These are phyloP conservation scores for Sphaeramia orbicularis DNA, from an alignment of 2,797 vertebrate genomes.

Conservation along the genomic window DNA sequence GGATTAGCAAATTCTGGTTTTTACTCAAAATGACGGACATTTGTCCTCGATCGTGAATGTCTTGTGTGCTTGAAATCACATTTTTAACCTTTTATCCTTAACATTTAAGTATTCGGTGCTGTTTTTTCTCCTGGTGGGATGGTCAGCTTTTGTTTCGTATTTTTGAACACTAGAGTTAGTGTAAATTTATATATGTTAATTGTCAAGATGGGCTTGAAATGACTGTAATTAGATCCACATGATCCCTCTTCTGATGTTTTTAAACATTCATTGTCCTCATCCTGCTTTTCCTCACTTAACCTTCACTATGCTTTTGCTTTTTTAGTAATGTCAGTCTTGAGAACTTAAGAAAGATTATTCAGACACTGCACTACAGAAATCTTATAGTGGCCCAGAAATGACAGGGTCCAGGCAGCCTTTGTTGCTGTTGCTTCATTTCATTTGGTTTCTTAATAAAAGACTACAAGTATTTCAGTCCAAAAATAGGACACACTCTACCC, in stretches of 20 bases:
- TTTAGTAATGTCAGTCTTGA: conserved; percentile 10
- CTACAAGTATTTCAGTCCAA: conserved; percentile 58
- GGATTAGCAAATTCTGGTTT: too few species aligned
- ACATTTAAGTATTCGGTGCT: too few species aligned
- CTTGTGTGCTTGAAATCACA: too few species aligned
- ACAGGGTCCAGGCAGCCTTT: conserved; percentile 64
- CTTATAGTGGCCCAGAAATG: conserved; percentile 64
- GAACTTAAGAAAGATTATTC: conserved; percentile 35
- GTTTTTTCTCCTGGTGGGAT: too few species aligned
- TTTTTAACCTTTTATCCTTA: too few species aligned
- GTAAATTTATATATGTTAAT: not conserved
- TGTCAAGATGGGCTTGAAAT: conserved; percentile 4
- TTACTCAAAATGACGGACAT: too few species aligned
- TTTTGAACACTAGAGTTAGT: too few species aligned
- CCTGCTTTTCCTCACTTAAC: not conserved
- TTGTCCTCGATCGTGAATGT: too few species aligned
- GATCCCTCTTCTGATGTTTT: not conserved
- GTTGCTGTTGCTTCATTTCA: conserved; percentile 71
- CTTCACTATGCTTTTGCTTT: not conserved
- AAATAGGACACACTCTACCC: conserved; percentile 69
- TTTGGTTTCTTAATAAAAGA: conserved; percentile 79
- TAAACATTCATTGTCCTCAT: not conserved
- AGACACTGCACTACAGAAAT: conserved; percentile 51
- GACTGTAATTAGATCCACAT: conserved; percentile 11
- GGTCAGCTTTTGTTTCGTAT: too few species aligned